Base-by-base conservation (phyloP, 2,113 vertebrate species). In the Scatophagus argus region DNA sequence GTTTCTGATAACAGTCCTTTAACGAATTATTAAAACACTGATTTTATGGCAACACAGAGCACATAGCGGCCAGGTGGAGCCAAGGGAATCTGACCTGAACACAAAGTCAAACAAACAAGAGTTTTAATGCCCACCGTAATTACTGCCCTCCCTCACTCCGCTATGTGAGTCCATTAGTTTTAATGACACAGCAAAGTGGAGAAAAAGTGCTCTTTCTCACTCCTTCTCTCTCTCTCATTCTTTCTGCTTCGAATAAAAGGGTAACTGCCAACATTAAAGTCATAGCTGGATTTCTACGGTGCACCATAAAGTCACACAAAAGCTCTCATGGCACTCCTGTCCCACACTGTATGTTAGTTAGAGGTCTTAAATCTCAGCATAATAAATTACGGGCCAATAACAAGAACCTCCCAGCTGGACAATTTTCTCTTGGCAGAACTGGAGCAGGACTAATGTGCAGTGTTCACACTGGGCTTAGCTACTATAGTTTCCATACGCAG, bases 51-150 rank as follows among this genome's bases (percentile, higher is more conserved):
- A 80, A 77, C 62, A 46, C 55, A 19, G 32, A 69, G 47, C 58
- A 69, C 21, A 54, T 41, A 61, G 39, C n/a, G 14, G 58, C 87
- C 82, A 86, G 83, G 79, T 78, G 70, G 69, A 79, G 83, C 83
- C 87, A 68, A 85, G 75, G 68, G 77, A 82, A 83, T 86, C 81
- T 81, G 82, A 91, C 90, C 87, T 85, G 74, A 88, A 89, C 83
- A 78, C 56, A 67, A 77, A 90, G 77, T 89, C 83, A 84, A 92
- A 88, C 83, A 91, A 92, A 90, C 81, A n/a, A 87, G 38, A 51
- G 66, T 62, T 89, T 87, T 88, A 84, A 92, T 85, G 83, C 58
- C 64, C 17, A 11, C 49, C 19, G 59, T 90, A 89, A 93, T 91
- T 81, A 87, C 81, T 81, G 63, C 75, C 81, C 65, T 81, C 71